Evolutionary conservation across 2,888 invertebrate species (phyloP).

Genomic region (Melipona bicolor): DNA sequence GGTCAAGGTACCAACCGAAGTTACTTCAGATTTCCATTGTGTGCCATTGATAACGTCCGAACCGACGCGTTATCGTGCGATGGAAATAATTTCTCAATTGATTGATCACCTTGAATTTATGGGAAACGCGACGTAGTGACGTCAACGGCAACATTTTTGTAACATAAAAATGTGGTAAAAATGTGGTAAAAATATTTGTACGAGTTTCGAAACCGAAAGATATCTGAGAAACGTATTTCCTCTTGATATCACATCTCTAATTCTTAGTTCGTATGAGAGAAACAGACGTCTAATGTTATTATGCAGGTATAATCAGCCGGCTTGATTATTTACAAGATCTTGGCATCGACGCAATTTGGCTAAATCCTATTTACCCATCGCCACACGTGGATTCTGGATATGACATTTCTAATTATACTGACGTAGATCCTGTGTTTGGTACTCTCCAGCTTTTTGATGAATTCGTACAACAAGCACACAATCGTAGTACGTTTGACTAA

Average conservation of each 20-base stretch:
- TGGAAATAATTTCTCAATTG: slow-evolving; percentile 4
- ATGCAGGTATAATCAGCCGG: slow-evolving; percentile 72
- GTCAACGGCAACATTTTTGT: neutral
- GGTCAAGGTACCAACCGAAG: slow-evolving; percentile 45
- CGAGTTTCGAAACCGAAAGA: neutral
- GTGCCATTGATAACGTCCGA: slow-evolving; percentile 8
- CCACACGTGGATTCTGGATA: slow-evolving; percentile 74
- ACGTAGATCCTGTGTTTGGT: slow-evolving; percentile 73
- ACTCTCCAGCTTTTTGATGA: slow-evolving; percentile 70
- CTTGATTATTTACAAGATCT: slow-evolving; percentile 74
- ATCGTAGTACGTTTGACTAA: slow-evolving; percentile 63
- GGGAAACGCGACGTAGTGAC: neutral
- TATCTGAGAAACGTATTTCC: neutral
- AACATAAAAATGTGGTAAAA: neutral
- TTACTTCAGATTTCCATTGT: slow-evolving; percentile 16
- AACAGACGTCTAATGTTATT: neutral
- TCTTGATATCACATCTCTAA: neutral
- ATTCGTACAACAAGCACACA: slow-evolving; percentile 70
- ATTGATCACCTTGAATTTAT: neutral
- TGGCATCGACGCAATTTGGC: slow-evolving; percentile 74
- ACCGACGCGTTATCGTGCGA: slow-evolving; percentile 38
- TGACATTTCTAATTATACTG: slow-evolving; percentile 72
- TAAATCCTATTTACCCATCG: slow-evolving; percentile 76
- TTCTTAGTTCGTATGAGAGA: neutral
- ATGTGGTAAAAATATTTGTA: neutral